Evolutionary conservation across 2,113 vertebrate species (phyloP), one percentile per base, ranked within the genome.

Genomic region (Dascyllus trimaculatus): DNA sequence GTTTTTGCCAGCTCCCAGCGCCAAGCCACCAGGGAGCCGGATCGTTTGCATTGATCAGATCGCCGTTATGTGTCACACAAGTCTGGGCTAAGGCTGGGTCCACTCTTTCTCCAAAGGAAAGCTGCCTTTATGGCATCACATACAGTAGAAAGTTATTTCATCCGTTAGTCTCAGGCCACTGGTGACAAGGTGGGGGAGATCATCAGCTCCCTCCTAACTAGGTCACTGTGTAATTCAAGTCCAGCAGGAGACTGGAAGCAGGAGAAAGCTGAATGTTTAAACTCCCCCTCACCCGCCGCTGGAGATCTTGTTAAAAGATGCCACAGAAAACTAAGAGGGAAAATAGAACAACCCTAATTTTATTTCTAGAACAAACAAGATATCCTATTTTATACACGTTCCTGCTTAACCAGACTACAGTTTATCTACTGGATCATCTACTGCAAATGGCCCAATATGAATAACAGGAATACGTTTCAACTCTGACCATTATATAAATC

Each of bases 31-130:
- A 59, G 82, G 87, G 84, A 88, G 77, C 75, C 52, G 58, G 67
- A 80, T 59, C 43, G 63, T 81, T 90, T 89, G 81, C 67, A 85
- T 91, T 74, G 78, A 91, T 89, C 87, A 91, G 80, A 88, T 80
- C 74, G 77, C 77, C 49, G 72, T 84, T 81, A 78, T 83, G 71
- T 89, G 87, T 91, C 90, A 87, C 70, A 81, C 80, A 88, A 86
- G 72, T 56, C 79, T 46, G 40, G 49, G 40, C 71, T 71, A 9
- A 63, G 58, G 58, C 52, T 17, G 6, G 32, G 25, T 26, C 40
- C 7, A 3, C 45, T 77, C 48, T 64, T 43, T 65, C 62, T 48
- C 29, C n/a, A 26, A 25, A 51, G 45, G 29, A 56, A 59, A 71
- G 45, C 57, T 52, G 40, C 64, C 21, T 65, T 43, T 5, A 24